Evolutionary conservation across 2,888 invertebrate genomes (phyloP).

Genomic region (Luffia ferchaultella): DNA sequence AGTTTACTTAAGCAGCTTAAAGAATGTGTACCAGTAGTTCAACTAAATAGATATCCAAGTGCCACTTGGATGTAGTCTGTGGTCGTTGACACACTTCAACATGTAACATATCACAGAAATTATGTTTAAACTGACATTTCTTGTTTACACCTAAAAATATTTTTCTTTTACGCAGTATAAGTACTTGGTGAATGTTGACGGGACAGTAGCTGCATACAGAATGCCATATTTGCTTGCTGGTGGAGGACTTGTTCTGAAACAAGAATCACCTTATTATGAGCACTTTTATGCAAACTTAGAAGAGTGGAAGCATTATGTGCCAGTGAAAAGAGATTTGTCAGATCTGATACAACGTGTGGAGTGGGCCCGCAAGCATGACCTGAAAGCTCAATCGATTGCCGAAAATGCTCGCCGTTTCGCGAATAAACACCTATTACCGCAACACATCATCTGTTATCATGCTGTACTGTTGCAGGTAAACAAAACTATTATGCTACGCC

Average conservation of each 20-base stretch:
- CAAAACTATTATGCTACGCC: slow-evolving; percentile 6
- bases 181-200: slow-evolving; percentile 94
- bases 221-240: slow-evolving; percentile 92
- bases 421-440: slow-evolving; percentile 80
- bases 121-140: too few species aligned
- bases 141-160: too few species aligned
- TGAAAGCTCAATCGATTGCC: slow-evolving; percentile 71
- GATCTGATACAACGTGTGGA: slow-evolving; percentile 80
- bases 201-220: slow-evolving; percentile 95
- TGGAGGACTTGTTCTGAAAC: slow-evolving; percentile 88
- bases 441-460: slow-evolving; percentile 90
- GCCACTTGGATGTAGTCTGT: too few species aligned
- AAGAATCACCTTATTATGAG: slow-evolving; percentile 93
- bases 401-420: slow-evolving; percentile 75
- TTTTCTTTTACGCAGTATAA: slow-evolving; percentile 76
- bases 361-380: slow-evolving; percentile 81
- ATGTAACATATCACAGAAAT: too few species aligned
- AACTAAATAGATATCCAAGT: too few species aligned
- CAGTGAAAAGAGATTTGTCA: slow-evolving; percentile 80
- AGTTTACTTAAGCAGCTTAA: too few species aligned
- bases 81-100: too few species aligned
- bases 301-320: slow-evolving; percentile 84
- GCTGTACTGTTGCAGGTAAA: slow-evolving; percentile 57
- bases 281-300: slow-evolving; percentile 85
- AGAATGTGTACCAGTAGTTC: too few species aligned